phyloP scores from a whole-genome alignment of 2,888 invertebrate genomes.

The Cheiracanthium punctorium region DNA sequence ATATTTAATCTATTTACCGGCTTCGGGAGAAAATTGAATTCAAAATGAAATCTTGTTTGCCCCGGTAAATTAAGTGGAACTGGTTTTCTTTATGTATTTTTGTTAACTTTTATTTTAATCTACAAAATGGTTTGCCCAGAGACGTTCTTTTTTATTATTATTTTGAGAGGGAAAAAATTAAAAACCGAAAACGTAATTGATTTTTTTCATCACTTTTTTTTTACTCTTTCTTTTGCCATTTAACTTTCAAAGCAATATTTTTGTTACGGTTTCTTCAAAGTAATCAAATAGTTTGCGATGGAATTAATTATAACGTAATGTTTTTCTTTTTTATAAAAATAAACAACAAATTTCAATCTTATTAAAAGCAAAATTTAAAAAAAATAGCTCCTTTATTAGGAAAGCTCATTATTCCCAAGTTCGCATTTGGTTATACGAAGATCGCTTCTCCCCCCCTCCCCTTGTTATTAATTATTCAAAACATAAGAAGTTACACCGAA shows the following conservation, averaged over 20 bases:
- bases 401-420: not conserved
- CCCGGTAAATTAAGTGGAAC: slow-evolving; percentile 68
- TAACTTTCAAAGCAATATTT: slow-evolving; percentile 9
- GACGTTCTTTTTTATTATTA: not conserved
- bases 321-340: slow-evolving; percentile 18
- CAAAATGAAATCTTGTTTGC: slow-evolving; percentile 68
- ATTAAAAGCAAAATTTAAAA: slow-evolving; percentile 54
- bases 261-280: slow-evolving; percentile 11
- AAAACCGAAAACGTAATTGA: slow-evolving; percentile 51
- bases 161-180: slow-evolving; percentile 47
- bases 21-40: slow-evolving; percentile 65
- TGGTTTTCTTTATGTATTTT: slow-evolving; percentile 26
- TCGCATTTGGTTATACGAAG: slow-evolving; percentile 1
- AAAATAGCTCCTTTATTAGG: slow-evolving; percentile 4
- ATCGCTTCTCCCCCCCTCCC: too few relatives aligned
- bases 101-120: slow-evolving; percentile 44
- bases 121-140: slow-evolving; percentile 23
- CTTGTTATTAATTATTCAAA: slow-evolving; percentile 41
- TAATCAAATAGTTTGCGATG: slow-evolving; percentile 59
- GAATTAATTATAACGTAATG: slow-evolving; percentile 59
- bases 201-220: slow-evolving; percentile 32
- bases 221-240: not conserved
- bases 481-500: not conserved
- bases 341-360: slow-evolving; percentile 19
- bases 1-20: slow-evolving; percentile 70